Evolutionary conservation across 2,888 invertebrate species (phyloP), one percentile per base, ranked within the genome.

Genomic region (Drosophila bunnanda): DNA sequence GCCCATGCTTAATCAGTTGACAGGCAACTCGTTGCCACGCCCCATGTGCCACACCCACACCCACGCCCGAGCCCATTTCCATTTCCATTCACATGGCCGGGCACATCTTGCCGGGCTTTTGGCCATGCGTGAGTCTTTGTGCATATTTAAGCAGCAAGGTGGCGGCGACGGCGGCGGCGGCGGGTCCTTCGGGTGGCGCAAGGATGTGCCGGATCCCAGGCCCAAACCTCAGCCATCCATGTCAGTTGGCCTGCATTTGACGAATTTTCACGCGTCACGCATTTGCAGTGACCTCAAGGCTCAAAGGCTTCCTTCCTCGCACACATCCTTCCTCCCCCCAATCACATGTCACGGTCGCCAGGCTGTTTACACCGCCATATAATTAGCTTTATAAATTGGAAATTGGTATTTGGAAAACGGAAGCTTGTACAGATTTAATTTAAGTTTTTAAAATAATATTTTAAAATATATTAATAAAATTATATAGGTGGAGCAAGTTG

Each of bases 191-290:
- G 22, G 50, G 32, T 25, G 30, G 22, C 39, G 15, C 28, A 25
- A 30, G 20, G 17, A 28, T 22, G 52, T 28, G 15, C 22, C 38
- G 52, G 62, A 65, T 22, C 22, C 36, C 53, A n/a, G n/a, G 36
- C 22, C 50, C 32, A 28, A 25, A 13, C 20, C n/a, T 20, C 39
- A 17, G 55, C 44, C 67, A 34, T n/a, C 44, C 39, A 44, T 77
- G 80, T 77, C 79, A 72, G 72, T 60, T 61, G 60, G 70, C 71
- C 70, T 71, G 78, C 59, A 65, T 65, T 75, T 84, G 88, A 78
- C 79, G 76, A 87, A 84, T 81, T 87, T 75, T 87, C 79, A 81
- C 82, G 88, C 84, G 60, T 72, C 79, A 72, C 67, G 75, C 80
- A 70, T 65, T 82, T 68, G 83, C 60, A 58, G 36, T 69, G 70